Conservation (phyloP, 2,797 vertebrate genomes). For the Crenichthys baileyi region DNA sequence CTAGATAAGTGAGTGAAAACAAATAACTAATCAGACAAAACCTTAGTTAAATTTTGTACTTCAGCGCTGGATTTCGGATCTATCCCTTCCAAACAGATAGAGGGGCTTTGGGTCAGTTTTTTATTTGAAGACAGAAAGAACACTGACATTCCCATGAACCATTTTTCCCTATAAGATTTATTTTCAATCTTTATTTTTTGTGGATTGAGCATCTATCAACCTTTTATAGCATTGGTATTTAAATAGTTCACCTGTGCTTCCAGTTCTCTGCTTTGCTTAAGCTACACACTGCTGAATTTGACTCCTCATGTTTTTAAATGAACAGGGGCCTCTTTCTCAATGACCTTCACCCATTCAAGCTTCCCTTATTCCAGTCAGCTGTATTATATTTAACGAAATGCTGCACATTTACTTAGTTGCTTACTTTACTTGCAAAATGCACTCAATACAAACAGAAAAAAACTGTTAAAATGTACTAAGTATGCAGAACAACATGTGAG, state of each 20-base stretch:
- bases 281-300: background rate
- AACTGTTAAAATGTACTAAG: background rate
- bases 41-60: background rate
- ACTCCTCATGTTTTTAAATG: background rate
- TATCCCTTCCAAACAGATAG: background rate
- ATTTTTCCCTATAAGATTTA: background rate
- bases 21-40: background rate
- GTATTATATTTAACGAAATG: background rate
- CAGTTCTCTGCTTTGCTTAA: background rate
- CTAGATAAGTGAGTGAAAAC: background rate
- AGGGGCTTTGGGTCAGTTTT: background rate
- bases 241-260: background rate
- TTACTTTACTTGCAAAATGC: background rate
- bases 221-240: background rate
- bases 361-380: background rate
- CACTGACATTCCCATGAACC: background rate
- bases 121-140: background rate
- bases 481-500: constrained; percentile 52
- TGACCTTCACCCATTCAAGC: background rate
- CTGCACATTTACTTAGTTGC: background rate
- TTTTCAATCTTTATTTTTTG: background rate
- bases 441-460: background rate
- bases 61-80: background rate
- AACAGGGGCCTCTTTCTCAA: background rate
- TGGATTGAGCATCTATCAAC: background rate